Base-by-base conservation (phyloP, 2,113 vertebrate genomes). In the Noturus placidus region DNA sequence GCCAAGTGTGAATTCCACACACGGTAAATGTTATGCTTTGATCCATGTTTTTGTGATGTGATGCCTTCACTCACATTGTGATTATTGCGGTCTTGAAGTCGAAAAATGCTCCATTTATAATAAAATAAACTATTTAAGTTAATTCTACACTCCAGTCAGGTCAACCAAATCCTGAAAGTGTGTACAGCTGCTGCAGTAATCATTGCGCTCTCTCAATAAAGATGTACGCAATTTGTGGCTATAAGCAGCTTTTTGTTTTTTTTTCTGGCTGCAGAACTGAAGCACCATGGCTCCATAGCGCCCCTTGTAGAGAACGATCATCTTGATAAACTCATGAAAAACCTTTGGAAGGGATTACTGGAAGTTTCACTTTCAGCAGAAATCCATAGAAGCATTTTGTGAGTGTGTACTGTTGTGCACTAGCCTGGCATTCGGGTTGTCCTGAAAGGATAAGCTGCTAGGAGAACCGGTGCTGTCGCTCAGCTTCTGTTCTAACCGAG, bases 391-490 rank as follows among this genome's bases (percentile, higher is more conserved):
- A 54, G 76, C 20, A 22, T 42, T 33, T 20, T 76, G 42, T 54
- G 27, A 2, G 25, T 78, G 42, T 15, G 42, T 15, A 20, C 25
- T 54, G 76, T n/a, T 52, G 76, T 54, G 50, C 27, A 54, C 4
- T 3, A 54, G 46, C 27, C 11, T 78, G 76, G 77, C 42, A 74
- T 72, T 83, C 25, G 50, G 83, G 42, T 83, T 57, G 42, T 38
- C 57, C 54, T 56, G n/a, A 90, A 83, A 88, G 70, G 35, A 80
- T 72, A 69, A 22, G 89, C 86, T 90, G 86, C 89, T 83, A 85
- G 52, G 89, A 72, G 67, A 88, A 88, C 87, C 87, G 59, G 72
- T 11, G 56, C 85, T 65, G 25, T 78, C 22, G 56, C 27, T 57
- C 65, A 54, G 85, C 77, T 77, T 74, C 78, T 82, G 70, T 59